Base-by-base conservation (phyloP, 2,113 vertebrate genomes). In the Lamprologus sp. region DNA sequence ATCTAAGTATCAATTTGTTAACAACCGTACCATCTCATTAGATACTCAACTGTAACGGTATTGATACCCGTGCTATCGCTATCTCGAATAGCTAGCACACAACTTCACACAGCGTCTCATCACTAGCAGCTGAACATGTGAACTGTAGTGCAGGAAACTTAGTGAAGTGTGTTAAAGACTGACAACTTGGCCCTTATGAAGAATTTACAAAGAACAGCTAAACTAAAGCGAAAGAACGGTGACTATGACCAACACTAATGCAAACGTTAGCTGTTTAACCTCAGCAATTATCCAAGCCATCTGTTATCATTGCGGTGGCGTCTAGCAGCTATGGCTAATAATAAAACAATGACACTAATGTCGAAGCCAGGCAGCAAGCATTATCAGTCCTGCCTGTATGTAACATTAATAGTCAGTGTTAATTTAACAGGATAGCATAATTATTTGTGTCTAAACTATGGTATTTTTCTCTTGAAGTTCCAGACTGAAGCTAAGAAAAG, bases 251-350 rank as follows among this genome's bases (percentile, higher is more conserved):
- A 37, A 12, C 33, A 65, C 60, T 35, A 10, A 37, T 65, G 60
- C 19, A 13, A 65, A 65, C 1, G 4, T 68, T 68, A 68, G 63
- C 35, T 21, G 3, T 68, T 23, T 40, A 68, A 68, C 63, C 35
- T 21, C 21, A 68, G 60, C 60, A 21, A 37, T 37, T 68, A 68
- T n/a, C 63, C 35, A 40, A 40, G 63, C 11, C 11, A 1, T 14
- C 11, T 40, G 11, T 68, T 68, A 40, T 40, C 35, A 40, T 40
- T 68, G 11, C 1, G 12, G 1, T 68, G 12, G n/a, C 2, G 0
- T 68, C 35, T 23, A 68, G n/a, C 63, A 40, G 63, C 35, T 68
- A 21, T 40, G 63, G 33, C 11, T 68, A 14, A 23, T 68, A 68
- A 68, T 14, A 68, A 40, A 40, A 40, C 3, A 8, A 68, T 68